phyloP scores from a whole-genome alignment of 2,888 invertebrate genomes.

The Lochmaea capreae region DNA sequence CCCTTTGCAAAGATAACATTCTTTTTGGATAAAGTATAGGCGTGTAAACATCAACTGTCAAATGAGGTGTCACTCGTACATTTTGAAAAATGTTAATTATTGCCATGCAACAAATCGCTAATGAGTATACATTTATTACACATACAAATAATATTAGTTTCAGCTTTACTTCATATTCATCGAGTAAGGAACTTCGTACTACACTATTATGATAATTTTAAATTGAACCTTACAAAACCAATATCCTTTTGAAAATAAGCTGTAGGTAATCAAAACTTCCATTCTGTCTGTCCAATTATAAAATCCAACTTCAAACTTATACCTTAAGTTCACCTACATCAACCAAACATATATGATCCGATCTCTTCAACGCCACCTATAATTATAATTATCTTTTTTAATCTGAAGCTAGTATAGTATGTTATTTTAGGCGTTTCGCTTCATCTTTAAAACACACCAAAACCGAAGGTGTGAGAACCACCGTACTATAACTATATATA shows the following conservation, averaged over 20 bases:
- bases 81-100: no score
- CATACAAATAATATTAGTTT: no score
- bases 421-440: not conserved
- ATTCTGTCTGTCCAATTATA: not conserved
- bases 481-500: not conserved
- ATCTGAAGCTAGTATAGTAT: not conserved
- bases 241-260: not conserved
- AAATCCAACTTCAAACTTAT: not conserved
- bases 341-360: not conserved
- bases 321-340: not conserved
- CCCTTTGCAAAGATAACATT: no score
- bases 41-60: no score
- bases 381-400: slow-evolving; percentile 1
- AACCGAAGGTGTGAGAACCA: not conserved
- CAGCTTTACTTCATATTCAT: no score
- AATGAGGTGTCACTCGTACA: no score
- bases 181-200: no score
- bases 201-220: no score
- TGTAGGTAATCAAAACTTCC: not conserved
- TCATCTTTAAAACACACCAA: not conserved
- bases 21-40: no score
- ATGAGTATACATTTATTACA: no score
- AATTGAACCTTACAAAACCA: no score
- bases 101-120: no score
- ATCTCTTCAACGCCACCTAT: not conserved